phyloP scores from a whole-genome alignment of 2,113 vertebrate species.

The Dolichotis patagonum region DNA sequence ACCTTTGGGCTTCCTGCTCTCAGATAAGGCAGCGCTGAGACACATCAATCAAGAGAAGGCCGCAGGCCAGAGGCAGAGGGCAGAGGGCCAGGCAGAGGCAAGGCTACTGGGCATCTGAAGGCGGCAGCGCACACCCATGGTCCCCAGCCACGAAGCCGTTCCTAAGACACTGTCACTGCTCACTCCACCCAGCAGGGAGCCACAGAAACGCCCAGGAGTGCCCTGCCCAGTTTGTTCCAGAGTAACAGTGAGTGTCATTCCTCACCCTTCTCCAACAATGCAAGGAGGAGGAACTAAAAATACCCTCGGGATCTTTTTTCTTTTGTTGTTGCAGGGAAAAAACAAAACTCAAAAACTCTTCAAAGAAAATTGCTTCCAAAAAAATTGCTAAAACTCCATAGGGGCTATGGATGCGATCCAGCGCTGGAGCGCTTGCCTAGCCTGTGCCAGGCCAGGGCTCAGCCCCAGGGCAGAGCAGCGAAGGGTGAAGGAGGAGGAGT shows the following conservation, averaged over 20 bases:
- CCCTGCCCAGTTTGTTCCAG: not conserved
- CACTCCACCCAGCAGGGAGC: not conserved
- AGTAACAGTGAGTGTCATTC: not conserved
- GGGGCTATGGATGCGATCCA: not conserved
- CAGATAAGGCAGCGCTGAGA: not conserved
- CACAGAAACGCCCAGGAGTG: not conserved
- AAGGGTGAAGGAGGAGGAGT: not conserved
- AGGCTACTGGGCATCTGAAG: not conserved
- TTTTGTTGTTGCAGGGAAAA: not conserved
- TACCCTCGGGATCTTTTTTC: not conserved
- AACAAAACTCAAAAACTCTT: not conserved
- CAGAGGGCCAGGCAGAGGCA: not conserved
- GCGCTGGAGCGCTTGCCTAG: no score
- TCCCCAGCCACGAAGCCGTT: not conserved
- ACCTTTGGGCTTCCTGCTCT: constrained; percentile 32
- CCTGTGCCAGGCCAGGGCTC: not conserved
- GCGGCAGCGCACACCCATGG: not conserved
- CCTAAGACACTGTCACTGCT: not conserved
- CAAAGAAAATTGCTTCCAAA: not conserved
- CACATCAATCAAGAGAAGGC: not conserved
- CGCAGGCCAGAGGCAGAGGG: not conserved
- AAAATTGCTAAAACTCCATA: not conserved
- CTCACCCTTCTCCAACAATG: not conserved
- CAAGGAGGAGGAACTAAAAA: constrained; percentile 34
- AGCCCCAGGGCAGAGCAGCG: not conserved